Evolutionary conservation across 2,888 invertebrate species (phyloP).

Genomic region (Euclidia mi): DNA sequence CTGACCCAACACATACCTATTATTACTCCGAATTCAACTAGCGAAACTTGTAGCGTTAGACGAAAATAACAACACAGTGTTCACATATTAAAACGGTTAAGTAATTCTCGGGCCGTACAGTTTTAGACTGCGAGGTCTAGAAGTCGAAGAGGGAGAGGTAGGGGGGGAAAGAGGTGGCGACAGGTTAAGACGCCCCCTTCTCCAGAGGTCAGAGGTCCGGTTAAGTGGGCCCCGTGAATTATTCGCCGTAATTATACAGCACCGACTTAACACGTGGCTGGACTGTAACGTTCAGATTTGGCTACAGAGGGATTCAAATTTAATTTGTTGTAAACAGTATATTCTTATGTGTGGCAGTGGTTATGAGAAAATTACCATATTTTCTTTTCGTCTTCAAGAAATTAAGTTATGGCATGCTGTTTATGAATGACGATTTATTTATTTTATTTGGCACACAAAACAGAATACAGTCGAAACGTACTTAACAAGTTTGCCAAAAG

Average conservation of each 20-base stretch:
- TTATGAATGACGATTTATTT: no score
- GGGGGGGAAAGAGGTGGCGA: constrained; percentile 57
- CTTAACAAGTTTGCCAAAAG: no score
- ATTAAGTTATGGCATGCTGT: no score
- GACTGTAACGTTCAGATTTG: constrained; percentile 54
- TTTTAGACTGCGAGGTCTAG: constrained; percentile 19
- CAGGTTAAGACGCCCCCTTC: constrained; percentile 63
- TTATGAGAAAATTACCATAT: no score
- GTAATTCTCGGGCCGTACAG: constrained; percentile 19
- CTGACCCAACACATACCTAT: neutral
- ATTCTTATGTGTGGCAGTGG: no score
- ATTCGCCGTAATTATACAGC: constrained; percentile 83
- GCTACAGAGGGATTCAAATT: constrained; percentile 26
- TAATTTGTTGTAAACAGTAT: neutral
- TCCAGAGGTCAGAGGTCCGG: constrained; percentile 58
- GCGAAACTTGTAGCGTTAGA: constrained; percentile 8
- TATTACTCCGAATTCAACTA: neutral
- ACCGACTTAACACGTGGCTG: constrained; percentile 83
- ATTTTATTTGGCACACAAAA: no score
- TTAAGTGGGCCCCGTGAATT: constrained; percentile 69
- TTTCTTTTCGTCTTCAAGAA: no score
- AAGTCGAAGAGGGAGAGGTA: constrained; percentile 4
- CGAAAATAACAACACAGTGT: constrained; percentile 9
- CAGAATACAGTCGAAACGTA: no score
- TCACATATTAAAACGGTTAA: constrained; percentile 15